These are phyloP conservation scores for Harpagoxenus sublaevis DNA, from an alignment of 2,888 invertebrate species.

Conservation along the genomic window DNA sequence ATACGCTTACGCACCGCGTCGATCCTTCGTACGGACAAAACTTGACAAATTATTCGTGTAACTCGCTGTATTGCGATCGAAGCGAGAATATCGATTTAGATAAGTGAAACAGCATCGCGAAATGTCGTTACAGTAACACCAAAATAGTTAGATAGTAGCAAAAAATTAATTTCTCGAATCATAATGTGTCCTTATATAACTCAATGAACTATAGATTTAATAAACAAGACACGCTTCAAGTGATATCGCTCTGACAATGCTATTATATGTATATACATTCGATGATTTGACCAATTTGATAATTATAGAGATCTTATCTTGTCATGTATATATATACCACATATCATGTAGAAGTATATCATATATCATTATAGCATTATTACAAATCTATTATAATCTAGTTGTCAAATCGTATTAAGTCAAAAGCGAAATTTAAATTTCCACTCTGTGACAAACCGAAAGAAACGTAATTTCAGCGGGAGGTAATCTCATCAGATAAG, in stretches of 20 bases:
- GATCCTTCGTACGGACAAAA: background rate
- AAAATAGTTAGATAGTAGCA: background rate
- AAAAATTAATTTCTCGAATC: background rate
- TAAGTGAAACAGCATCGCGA: slow-evolving; percentile 13
- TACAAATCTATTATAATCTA: background rate
- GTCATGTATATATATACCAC: too few species aligned
- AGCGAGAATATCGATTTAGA: background rate
- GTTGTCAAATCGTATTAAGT: background rate
- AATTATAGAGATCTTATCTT: background rate
- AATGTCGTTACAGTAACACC: background rate
- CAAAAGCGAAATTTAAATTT: background rate
- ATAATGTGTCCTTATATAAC: background rate
- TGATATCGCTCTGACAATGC: background rate
- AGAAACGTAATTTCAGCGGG: background rate
- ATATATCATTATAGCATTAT: background rate
- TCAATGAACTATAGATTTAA: background rate
- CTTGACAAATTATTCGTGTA: background rate
- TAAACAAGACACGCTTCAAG: background rate
- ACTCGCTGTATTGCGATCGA: background rate
- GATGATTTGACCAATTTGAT: background rate
- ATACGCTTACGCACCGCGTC: slow-evolving; percentile 40
- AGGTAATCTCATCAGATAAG: slow-evolving; percentile 38
- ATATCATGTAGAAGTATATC: background rate
- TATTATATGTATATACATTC: background rate
- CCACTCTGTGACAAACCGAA: background rate